Evolutionary conservation across 2,797 vertebrate species (phyloP).

Genomic region (Oryzias dopingdopingensis): DNA sequence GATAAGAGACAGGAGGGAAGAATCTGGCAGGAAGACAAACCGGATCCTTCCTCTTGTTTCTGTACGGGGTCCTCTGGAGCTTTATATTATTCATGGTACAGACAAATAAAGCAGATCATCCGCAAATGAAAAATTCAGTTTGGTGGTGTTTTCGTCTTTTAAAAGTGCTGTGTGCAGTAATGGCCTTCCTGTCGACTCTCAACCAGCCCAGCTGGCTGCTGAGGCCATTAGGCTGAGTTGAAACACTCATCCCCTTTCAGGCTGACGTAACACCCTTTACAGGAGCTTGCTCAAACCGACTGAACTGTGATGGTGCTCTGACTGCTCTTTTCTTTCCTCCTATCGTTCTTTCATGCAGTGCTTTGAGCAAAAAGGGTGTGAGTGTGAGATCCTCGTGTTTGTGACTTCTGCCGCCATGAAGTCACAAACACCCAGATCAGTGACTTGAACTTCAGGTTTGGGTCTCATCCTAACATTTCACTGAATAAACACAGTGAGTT

Average conservation of each 20-base stretch:
- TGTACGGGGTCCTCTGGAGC: constrained; percentile 34
- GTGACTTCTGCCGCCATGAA: too few relatives aligned
- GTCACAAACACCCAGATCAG: too few relatives aligned
- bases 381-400: too few relatives aligned
- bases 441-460: too few relatives aligned
- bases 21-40: not conserved
- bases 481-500: too few relatives aligned
- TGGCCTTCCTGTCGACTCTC: constrained; percentile 49
- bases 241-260: constrained; percentile 14
- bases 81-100: constrained; percentile 64
- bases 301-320: not conserved
- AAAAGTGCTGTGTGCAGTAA: constrained; percentile 49
- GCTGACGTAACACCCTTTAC: constrained; percentile 1
- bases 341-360: not conserved
- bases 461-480: too few relatives aligned
- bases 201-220: constrained; percentile 25
- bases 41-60: constrained; percentile 6
- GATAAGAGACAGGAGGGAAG: too few relatives aligned
- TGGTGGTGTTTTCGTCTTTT: constrained; percentile 39
- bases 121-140: constrained; percentile 70
- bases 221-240: constrained; percentile 28
- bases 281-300: not conserved
- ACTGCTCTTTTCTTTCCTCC: not conserved
- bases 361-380: too few relatives aligned
- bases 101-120: constrained; percentile 50